Conservation (phyloP, 2,113 vertebrate species). For the Lota lota region DNA sequence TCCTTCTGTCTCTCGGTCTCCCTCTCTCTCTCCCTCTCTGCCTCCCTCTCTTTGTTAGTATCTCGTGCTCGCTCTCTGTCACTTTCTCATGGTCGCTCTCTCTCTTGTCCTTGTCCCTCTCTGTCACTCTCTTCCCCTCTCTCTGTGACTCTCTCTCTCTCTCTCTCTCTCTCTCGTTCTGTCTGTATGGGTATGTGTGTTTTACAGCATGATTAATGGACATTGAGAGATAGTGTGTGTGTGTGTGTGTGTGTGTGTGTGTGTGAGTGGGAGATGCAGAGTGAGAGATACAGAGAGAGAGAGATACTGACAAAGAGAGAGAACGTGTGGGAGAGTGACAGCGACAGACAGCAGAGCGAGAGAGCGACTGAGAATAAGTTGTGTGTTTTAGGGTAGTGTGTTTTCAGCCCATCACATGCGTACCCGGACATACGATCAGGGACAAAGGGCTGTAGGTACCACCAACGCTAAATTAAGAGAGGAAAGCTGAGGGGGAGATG, state of each 20-base stretch:
- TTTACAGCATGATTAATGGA: background rate
- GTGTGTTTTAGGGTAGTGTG: background rate
- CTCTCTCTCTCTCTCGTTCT: no score
- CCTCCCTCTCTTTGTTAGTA: no score
- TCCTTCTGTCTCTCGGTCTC: background rate
- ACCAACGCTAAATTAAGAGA: background rate
- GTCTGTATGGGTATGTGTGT: background rate
- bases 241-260: conserved; percentile 8
- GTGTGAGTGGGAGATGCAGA: conserved; percentile 4
- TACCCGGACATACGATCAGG: no score
- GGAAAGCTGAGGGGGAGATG: background rate
- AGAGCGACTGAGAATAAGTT: background rate
- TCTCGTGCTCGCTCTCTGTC: background rate
- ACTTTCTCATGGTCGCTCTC: background rate
- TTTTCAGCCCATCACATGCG: background rate
- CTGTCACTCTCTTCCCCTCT: no score
- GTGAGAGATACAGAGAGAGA: conserved; percentile 10
- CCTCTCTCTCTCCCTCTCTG: no score
- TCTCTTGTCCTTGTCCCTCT: no score
- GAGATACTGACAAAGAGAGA: background rate
- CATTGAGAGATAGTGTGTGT: conserved; percentile 6
- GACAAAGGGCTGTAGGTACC: no score
- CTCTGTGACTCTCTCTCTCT: no score
- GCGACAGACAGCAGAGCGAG: background rate
- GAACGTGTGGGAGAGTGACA: background rate